Base-by-base conservation (phyloP, 2,113 vertebrate species). In the Puffinus mauretanicus region DNA sequence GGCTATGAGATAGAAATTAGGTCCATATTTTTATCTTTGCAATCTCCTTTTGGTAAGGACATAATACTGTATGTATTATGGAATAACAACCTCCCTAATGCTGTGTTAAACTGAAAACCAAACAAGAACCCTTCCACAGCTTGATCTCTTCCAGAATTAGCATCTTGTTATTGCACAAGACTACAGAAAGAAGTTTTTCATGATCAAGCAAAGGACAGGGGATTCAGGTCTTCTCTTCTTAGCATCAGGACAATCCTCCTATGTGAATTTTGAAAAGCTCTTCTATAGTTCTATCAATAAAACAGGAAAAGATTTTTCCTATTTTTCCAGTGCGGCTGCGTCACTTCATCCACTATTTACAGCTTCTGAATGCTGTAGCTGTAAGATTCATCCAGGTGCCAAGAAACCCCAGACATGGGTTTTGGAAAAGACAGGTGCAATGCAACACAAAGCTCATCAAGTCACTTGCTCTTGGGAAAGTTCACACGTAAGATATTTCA, bases 111-210 rank as follows among this genome's bases (percentile, higher is more conserved):
- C 71, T 57, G 71, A 75, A 91, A 94, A 79, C 64, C 51, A 85
- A 87, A 84, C 51, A 71, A 46, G 34, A 84, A 82, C 22, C 27
- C 19, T 88, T 88, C 82, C 61, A 79, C 38, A 67, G 71, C 82
- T 55, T 79, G 70, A 75, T 78, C 73, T 58, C 81, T 71, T 89
- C 55, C 77, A 82, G 86, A 96, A 93, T 77, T 44, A 91, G 20
- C 3, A 70, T 29, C 61, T 73, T 84, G 18, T 18, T 62, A 70
- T 4, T 36, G 42, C 18, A 34, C 60, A 67, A 58, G n/a, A 30
- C 30, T 62, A 84, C 15, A 82, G 46, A n/a, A 79, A 57, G 34
- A 75, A 67, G 20, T n/a, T 69, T 86, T 69, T 83, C 18, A 27
- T 5, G 8, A 70, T 38, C 32, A 75, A 44, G 36, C 32, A 72